Percentiles rank a stretch among this genome's conserved stretches.
phyloP scores from a whole-genome alignment of 2,888 invertebrate species.

The Hipparchia sbordonii region DNA sequence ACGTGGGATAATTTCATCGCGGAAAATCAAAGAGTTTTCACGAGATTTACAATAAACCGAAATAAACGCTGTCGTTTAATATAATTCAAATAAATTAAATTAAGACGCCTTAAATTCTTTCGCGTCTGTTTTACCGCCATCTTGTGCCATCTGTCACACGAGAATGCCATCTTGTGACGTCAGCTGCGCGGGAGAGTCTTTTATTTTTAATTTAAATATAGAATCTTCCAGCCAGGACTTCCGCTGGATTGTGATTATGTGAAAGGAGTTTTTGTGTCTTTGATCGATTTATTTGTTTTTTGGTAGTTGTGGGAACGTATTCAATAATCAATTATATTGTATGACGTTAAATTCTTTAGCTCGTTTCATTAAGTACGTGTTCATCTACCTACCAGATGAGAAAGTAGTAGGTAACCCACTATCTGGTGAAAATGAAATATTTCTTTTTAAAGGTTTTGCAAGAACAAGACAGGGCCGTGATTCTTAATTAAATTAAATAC shows the following conservation, averaged over 20 bases:
- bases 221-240: conserved; percentile 37
- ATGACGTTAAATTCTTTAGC: conserved; percentile 1
- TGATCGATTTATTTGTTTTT: conserved; percentile 27
- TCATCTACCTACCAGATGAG: not conserved
- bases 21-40: not conserved
- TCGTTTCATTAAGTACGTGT: not conserved
- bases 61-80: too few species aligned
- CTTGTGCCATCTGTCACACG: conserved; percentile 30
- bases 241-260: conserved; percentile 36
- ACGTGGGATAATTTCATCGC: too few species aligned
- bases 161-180: conserved; percentile 36
- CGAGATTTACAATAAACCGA: too few species aligned
- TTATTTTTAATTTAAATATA: conserved; percentile 38
- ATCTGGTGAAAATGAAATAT: not conserved
- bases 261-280: conserved; percentile 32
- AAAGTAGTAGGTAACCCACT: not conserved
- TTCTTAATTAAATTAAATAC: conserved; percentile 15
- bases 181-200: conserved; percentile 38
- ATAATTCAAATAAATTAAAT: not conserved
- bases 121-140: conserved; percentile 2
- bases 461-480: conserved; percentile 8
- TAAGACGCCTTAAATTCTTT: conserved; percentile 18
- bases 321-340: conserved; percentile 5
- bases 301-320: conserved; percentile 17
- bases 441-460: not conserved